phyloP scores from a whole-genome alignment of 2,888 invertebrate species.

The Ligdia adustata region DNA sequence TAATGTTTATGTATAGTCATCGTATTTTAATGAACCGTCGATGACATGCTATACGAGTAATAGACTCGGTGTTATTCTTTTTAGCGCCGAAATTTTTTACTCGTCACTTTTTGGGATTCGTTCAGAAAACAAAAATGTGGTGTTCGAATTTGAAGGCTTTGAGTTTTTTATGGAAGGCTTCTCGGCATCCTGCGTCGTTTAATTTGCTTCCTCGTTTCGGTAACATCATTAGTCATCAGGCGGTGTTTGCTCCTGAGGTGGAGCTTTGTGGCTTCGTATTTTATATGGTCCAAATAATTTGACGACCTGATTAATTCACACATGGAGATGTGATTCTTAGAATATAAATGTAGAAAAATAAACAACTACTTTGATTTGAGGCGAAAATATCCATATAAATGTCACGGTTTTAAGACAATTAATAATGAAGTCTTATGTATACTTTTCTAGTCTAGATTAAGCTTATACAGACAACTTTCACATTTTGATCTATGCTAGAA shows the following conservation, averaged over 20 bases:
- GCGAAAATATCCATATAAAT: too few relatives aligned
- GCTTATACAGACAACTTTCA: too few relatives aligned
- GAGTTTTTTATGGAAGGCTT: constrained; percentile 55
- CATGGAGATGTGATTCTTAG: background rate
- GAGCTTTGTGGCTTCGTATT: constrained; percentile 32
- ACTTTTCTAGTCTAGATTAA: too few relatives aligned
- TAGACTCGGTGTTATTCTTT: constrained; percentile 81
- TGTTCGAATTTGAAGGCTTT: constrained; percentile 60
- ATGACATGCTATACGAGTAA: constrained; percentile 83
- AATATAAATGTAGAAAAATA: too few relatives aligned
- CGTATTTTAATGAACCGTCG: constrained; percentile 83
- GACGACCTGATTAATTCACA: background rate
- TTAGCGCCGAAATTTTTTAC: constrained; percentile 79
- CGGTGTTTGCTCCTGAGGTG: constrained; percentile 40
- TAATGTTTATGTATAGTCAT: constrained; percentile 82
- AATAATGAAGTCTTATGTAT: too few relatives aligned
- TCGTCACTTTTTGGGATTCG: constrained; percentile 63
- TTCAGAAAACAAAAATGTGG: constrained; percentile 60
- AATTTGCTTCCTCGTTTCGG: constrained; percentile 59
- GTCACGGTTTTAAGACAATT: too few relatives aligned
- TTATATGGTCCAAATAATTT: constrained; percentile 2
- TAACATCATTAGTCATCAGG: constrained; percentile 46
- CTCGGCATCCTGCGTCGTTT: constrained; percentile 59
- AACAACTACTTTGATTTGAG: too few relatives aligned
- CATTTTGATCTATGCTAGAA: too few relatives aligned